A percentile compares a stretch with the other conserved stretches of the same genome.
These are phyloP conservation scores for Myotis lucifugus DNA, from an alignment of 2,113 vertebrate species.

Conservation along the genomic window DNA sequence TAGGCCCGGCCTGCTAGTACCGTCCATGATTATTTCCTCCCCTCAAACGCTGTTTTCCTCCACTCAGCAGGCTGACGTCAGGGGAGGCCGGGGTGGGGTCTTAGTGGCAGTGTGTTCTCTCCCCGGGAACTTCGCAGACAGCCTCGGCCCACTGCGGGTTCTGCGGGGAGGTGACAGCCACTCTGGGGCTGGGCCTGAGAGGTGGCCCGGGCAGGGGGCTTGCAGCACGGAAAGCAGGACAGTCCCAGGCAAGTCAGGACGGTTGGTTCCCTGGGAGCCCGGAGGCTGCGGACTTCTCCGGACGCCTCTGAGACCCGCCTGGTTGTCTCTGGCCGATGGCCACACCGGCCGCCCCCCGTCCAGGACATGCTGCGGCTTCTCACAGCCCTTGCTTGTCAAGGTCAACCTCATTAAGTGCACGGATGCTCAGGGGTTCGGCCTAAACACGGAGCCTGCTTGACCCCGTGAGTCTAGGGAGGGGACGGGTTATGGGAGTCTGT, in stretches of 20 bases:
- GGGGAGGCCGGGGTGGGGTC: not conserved
- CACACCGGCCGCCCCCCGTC: not conserved
- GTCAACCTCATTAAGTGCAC: slow-evolving; percentile 16
- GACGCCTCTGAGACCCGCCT: not conserved
- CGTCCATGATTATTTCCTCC: not conserved
- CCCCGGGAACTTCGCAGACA: not conserved
- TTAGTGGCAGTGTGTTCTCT: not conserved
- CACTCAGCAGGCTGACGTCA: not conserved
- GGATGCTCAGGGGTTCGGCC: slow-evolving; percentile 60
- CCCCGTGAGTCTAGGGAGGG: slow-evolving; percentile 60
- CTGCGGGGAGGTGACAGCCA: no score
- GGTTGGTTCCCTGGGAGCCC: not conserved
- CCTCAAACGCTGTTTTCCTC: not conserved
- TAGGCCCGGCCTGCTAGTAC: not conserved
- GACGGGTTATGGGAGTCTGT: slow-evolving; percentile 67
- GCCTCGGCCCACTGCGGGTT: not conserved
- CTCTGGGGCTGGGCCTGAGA: not conserved
- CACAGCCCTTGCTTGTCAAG: slow-evolving; percentile 22
- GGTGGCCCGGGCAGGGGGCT: not conserved
- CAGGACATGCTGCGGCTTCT: not conserved
- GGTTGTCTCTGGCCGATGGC: not conserved
- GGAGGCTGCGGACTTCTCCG: not conserved
- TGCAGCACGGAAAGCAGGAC: not conserved
- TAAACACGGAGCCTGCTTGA: slow-evolving; percentile 69
- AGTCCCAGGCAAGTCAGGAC: not conserved